Percentiles rank a stretch among this genome's conserved stretches.
Evolutionary conservation across 2,888 invertebrate genomes (phyloP).

Genomic region (Netelia inedita): DNA sequence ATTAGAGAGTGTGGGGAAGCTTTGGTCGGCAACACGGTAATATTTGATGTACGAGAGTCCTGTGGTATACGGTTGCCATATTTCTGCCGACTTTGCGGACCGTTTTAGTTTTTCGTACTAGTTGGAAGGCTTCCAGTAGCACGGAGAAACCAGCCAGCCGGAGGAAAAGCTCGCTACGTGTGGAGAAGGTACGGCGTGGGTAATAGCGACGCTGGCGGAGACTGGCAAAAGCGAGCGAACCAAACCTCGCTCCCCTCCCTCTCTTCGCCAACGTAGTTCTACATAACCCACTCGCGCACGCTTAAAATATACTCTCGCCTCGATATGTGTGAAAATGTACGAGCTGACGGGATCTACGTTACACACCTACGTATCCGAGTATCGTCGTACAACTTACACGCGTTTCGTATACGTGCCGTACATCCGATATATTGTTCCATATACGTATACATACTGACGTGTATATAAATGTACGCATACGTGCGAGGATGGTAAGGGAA

Average conservation of each 20-base stretch:
- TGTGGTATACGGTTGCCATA: slow-evolving; percentile 78
- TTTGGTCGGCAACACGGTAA: slow-evolving; percentile 71
- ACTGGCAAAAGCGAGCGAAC: slow-evolving; percentile 57
- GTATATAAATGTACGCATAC: not conserved
- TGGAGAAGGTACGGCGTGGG: not conserved
- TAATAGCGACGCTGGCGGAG: slow-evolving; percentile 2
- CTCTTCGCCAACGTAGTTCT: slow-evolving; percentile 44
- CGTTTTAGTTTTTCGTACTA: slow-evolving; percentile 81
- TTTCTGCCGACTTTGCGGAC: slow-evolving; percentile 82
- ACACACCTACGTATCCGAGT: slow-evolving; percentile 34
- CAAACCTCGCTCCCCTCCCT: too few relatives aligned
- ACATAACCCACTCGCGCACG: slow-evolving; percentile 61
- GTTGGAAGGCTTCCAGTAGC: slow-evolving; percentile 81
- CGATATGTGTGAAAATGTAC: slow-evolving; percentile 80
- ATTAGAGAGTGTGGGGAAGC: slow-evolving; percentile 44
- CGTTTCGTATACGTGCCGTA: slow-evolving; percentile 58
- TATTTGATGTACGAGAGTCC: slow-evolving; percentile 81
- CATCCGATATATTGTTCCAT: slow-evolving; percentile 49
- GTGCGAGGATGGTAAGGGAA: slow-evolving; percentile 29
- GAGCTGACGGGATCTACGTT: slow-evolving; percentile 72
- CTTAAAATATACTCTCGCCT: slow-evolving; percentile 78
- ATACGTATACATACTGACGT: not conserved
- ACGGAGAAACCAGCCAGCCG: slow-evolving; percentile 42
- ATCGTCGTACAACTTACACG: slow-evolving; percentile 45
- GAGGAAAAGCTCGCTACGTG: slow-evolving; percentile 39